phyloP scores from a whole-genome alignment of 2,888 invertebrate species.

The Escarpia spicata region DNA sequence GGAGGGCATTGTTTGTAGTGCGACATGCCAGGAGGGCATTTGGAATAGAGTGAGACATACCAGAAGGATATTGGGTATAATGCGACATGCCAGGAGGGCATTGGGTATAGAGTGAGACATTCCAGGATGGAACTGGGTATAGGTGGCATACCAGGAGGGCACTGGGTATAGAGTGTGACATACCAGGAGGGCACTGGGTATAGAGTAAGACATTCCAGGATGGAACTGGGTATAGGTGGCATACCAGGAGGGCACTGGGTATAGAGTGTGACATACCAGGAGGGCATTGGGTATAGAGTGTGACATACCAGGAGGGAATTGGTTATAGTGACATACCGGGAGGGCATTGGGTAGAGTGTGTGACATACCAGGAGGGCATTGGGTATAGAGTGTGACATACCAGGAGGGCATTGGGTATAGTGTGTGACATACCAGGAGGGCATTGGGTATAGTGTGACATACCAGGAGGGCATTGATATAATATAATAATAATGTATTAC shows the following conservation, averaged over 20 bases:
- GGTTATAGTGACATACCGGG: background rate
- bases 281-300: background rate
- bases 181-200: background rate
- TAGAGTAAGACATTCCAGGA: background rate
- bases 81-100: background rate
- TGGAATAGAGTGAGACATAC: background rate
- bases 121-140: background rate
- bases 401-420: background rate
- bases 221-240: background rate
- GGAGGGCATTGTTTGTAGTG: no score
- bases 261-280: background rate
- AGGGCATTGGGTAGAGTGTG: background rate
- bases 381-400: background rate
- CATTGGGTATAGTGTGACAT: slow-evolving; percentile 74
- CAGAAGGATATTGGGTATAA: background rate
- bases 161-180: background rate
- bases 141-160: background rate
- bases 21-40: no score
- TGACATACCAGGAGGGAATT: background rate
- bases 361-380: background rate
- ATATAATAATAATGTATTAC: no score
- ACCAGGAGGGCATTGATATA: slow-evolving; percentile 76
- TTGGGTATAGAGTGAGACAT: background rate
- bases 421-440: background rate
- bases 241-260: background rate